Base-by-base conservation (phyloP, 2,113 vertebrate genomes). In the Opisthocomus hoazin region DNA sequence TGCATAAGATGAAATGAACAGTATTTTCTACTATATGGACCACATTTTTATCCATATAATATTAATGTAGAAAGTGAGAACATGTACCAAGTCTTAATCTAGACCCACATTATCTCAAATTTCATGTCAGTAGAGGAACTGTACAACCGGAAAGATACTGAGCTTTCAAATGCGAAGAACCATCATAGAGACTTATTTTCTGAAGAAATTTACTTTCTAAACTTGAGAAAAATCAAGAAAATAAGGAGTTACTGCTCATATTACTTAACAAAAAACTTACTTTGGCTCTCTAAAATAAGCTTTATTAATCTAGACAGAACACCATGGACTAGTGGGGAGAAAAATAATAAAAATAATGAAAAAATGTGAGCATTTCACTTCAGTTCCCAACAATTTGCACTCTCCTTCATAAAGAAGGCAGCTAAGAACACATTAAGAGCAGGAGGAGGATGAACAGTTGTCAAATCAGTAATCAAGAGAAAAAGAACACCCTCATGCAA, bases 381-480 rank as follows among this genome's bases (percentile, higher is more conserved):
- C 45, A 53, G 84, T 76, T 64, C 65, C 48, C 53, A 70, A 79
- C 34, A 77, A 84, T 68, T 85, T 66, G 11, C 70, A 88, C 84
- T 93, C 45, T 43, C 51, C 79, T 90, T 91, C 30, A 30, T 83
- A 85, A 91, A 73, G 32, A 91, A 82, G 57, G 29, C 87, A 85
- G 58, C 88, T 53, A 79, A 89, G 66, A 96, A 93, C 41, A 90
- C n/a, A 86, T 91, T 84, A 94, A 90, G 64, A 86, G 64, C 41
- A 80, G 41, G 63, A 70, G 81, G 70, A 96, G 75, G 90, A 94
- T 84, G 76, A 94, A 70, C 68, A 92, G 90, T 94, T 93, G 83
- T 84, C 85, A 96, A 85, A 96, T 94, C 91, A 96, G 90, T 88
- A 94, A 95, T 94, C 92, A 93, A 94, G 83, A 90, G 79, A 77